Evolutionary conservation across 1,140 invertebrate genomes (phyloP).

Genomic region (Nymphalis io): DNA sequence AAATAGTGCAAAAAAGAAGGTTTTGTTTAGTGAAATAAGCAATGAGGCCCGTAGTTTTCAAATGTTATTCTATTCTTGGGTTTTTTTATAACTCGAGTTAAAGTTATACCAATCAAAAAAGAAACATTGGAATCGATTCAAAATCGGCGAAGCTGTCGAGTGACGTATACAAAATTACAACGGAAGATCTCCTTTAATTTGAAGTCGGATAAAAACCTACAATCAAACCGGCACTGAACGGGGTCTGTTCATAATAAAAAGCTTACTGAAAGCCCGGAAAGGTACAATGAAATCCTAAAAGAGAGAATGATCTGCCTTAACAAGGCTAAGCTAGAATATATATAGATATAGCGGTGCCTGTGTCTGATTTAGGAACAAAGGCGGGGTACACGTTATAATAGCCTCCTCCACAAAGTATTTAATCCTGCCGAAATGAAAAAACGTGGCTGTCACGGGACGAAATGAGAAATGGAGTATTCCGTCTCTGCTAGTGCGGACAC

Average conservation of each 20-base stretch:
- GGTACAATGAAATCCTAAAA: background rate
- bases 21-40: too few relatives aligned
- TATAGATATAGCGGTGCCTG: background rate
- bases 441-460: slow-evolving; percentile 6
- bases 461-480: slow-evolving; percentile 15
- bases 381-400: slow-evolving; percentile 10
- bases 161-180: too few relatives aligned
- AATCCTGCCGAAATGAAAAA: slow-evolving; percentile 33
- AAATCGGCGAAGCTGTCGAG: too few relatives aligned
- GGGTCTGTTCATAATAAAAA: background rate
- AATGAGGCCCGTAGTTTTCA: too few relatives aligned
- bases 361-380: slow-evolving; percentile 20
- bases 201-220: background rate
- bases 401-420: slow-evolving; percentile 25
- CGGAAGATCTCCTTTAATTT: background rate
- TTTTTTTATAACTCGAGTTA: too few relatives aligned
- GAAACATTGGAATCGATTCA: too few relatives aligned
- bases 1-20: too few relatives aligned
- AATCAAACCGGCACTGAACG: background rate
- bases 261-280: background rate
- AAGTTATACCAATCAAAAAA: too few relatives aligned
- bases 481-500: background rate
- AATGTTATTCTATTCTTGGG: too few relatives aligned
- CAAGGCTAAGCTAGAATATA: slow-evolving; percentile 6
- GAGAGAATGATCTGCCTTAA: background rate